These are phyloP conservation scores for Apantesis nais DNA, from an alignment of 2,888 invertebrate species.

Conservation along the genomic window DNA sequence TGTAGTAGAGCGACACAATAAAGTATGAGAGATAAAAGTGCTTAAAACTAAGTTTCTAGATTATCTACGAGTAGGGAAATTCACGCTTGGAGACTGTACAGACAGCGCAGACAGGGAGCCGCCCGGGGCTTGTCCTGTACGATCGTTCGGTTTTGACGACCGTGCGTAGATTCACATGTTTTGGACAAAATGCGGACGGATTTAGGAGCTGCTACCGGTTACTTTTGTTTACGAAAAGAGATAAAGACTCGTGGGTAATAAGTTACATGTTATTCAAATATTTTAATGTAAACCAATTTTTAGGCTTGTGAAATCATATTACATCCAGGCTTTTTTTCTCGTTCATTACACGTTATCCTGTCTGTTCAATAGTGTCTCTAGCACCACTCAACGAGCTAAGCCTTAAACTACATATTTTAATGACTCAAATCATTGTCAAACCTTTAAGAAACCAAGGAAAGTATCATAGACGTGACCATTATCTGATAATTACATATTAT, in stretches of 20 bases:
- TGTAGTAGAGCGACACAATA: not conserved
- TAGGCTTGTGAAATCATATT: not conserved
- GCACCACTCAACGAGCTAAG: not conserved
- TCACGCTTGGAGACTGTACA: not conserved
- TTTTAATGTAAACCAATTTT: not conserved
- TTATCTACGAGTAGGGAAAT: not conserved
- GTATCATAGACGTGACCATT: not conserved
- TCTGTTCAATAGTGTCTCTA: not conserved
- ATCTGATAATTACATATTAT: conserved; percentile 16
- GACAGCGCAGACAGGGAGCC: not conserved
- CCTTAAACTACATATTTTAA: not conserved
- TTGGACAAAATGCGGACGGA: not conserved
- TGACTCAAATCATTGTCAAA: not conserved
- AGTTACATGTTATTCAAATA: no score
- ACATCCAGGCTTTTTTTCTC: not conserved
- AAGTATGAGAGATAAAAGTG: not conserved
- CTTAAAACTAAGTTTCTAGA: not conserved
- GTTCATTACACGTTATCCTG: not conserved
- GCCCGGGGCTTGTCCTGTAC: not conserved
- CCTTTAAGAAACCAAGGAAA: not conserved
- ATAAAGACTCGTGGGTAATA: no score
- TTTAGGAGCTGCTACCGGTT: no score
- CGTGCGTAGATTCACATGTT: not conserved
- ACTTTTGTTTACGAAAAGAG: no score
- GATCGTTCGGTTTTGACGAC: not conserved